Base-by-base conservation (phyloP, 2,888 invertebrate species). In the Dyspetes luteomarginatus region DNA sequence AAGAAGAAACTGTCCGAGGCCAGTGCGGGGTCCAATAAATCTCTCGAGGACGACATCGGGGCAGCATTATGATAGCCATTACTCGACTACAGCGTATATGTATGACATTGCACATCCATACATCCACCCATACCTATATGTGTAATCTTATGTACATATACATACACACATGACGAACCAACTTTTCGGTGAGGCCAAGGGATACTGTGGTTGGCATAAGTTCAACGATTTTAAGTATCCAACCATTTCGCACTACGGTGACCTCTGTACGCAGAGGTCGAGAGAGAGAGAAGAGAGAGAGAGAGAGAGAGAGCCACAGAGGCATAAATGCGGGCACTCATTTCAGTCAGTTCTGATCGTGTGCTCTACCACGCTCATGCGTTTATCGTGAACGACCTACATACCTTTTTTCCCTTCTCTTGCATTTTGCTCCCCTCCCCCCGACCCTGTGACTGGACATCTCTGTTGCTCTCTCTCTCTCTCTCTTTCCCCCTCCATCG, bases 131-230 rank as follows among this genome's bases (percentile, higher is more conserved):
- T 30, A n/a, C n/a, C n/a, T n/a, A n/a, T n/a, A n/a, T n/a, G n/a
- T n/a, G n/a, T n/a, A n/a, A n/a, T n/a, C n/a, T n/a, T n/a, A n/a
- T n/a, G 15, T 52, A 68, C n/a, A 24, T 22, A n/a, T 36, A 64
- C 17, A 48, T 4, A 36, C 22, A 41, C 30, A 36, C 36, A 36
- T 19, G 22, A 48, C 24, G 45, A 52, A 67, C 52, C 43, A 62
- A 52, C n/a, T 67, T 52, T 36, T 75, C 58, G 64, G 24, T 65
- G 45, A 69, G 56, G 24, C 45, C 64, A 65, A 17, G 19, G 30
- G 50, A 56, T 56, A 55, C 75, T 55, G 78, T 72, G 82, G 77
- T 84, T 86, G 86, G 86, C 86, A 85, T 83, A 75, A 78, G 83
- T 85, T 85, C 85, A 86, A 85, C 67, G 82, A 77, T 72, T 73